Conservation (phyloP, 2,888 invertebrate genomes). For the Petrolisthes cinctipes region DNA sequence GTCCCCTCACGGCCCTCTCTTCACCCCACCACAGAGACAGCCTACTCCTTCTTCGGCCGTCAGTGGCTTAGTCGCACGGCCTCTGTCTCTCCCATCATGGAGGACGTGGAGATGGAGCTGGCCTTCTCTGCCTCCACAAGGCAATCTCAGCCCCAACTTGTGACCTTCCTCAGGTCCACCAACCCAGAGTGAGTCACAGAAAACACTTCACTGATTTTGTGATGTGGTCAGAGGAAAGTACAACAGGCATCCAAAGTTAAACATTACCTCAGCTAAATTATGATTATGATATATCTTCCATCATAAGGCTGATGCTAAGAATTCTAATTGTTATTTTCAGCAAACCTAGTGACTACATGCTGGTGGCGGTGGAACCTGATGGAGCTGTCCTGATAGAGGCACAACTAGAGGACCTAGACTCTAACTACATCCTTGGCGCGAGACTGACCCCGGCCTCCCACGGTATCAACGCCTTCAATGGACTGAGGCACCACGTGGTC, state of each 20-base stretch:
- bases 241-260: too few relatives aligned
- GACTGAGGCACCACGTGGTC: constrained; percentile 31
- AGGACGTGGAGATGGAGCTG: constrained; percentile 38
- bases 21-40: constrained; percentile 13
- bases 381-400: constrained; percentile 34
- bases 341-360: constrained; percentile 26
- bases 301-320: too few relatives aligned
- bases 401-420: constrained; percentile 8
- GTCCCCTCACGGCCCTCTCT: too few relatives aligned
- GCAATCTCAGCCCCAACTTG: constrained; percentile 11
- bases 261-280: too few relatives aligned
- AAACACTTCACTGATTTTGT: too few relatives aligned
- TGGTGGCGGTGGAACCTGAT: constrained; percentile 25
- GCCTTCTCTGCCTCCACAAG: constrained; percentile 40
- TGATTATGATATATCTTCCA: too few relatives aligned
- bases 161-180: constrained; percentile 42
- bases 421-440: not conserved
- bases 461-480: constrained; percentile 24
- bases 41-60: constrained; percentile 34
- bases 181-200: constrained; percentile 19
- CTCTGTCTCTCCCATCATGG: constrained; percentile 22
- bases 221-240: too few relatives aligned
- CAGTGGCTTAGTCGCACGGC: constrained; percentile 38
- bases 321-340: not conserved
- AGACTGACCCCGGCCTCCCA: not conserved